phyloP scores from a whole-genome alignment of 2,888 invertebrate genomes.

The Panzeria rudis region DNA sequence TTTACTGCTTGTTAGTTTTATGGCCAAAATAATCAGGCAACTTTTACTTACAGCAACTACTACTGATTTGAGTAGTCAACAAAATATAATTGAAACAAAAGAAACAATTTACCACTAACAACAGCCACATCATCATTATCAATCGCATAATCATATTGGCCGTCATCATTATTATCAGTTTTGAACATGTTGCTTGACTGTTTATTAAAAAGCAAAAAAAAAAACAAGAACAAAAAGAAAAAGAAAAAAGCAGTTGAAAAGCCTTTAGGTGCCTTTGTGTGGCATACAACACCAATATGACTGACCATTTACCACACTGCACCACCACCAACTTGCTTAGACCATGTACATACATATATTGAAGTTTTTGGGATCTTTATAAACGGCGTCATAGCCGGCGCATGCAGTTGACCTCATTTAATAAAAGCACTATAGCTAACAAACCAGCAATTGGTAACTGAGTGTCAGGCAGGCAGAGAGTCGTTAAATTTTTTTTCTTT shows the following conservation, averaged over 20 bases:
- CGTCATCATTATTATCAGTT: conserved; percentile 50
- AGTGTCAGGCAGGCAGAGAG: conserved; percentile 16
- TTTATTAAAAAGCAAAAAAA: conserved; percentile 5
- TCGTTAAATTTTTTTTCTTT: conserved; percentile 25
- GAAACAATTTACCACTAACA: conserved; percentile 20
- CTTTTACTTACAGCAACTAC: conserved; percentile 51
- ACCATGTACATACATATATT: background rate
- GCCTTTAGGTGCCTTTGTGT: conserved; percentile 39
- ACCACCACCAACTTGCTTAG: background rate
- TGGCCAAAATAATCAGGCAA: conserved; percentile 53
- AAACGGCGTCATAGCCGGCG: conserved; percentile 54
- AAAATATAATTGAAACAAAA: conserved; percentile 51
- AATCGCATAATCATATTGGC: conserved; percentile 38
- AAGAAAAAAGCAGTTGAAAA: background rate
- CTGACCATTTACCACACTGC: too few relatives aligned
- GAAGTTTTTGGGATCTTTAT: conserved; percentile 46
- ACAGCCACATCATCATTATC: conserved; percentile 34
- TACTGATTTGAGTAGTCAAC: conserved; percentile 20
- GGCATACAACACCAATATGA: conserved; percentile 39
- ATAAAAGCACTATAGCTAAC: conserved; percentile 39
- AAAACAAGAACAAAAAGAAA: background rate
- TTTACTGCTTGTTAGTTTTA: conserved; percentile 43
- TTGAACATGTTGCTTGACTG: conserved; percentile 28
- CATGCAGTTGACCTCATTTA: conserved; percentile 72
- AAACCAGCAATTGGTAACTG: conserved; percentile 42